Evolutionary conservation across 2,888 invertebrate genomes (phyloP).

Genomic region (Trypoxylon attenuatum): DNA sequence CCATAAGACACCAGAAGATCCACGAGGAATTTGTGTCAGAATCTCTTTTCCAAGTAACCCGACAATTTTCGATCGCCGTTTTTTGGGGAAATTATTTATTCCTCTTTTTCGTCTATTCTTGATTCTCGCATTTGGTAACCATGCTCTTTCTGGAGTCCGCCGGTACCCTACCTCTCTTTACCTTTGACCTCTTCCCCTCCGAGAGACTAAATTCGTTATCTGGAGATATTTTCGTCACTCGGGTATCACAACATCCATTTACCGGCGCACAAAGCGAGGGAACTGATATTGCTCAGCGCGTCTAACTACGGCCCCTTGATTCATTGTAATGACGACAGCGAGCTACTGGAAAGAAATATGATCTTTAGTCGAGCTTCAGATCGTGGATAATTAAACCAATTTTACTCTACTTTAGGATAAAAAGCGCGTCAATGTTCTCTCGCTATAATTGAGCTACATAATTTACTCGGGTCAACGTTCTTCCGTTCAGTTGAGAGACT

Average conservation of each 20-base stretch:
- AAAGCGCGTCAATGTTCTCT: no score
- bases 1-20: not conserved
- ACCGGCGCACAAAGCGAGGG: not conserved
- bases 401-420: conserved; percentile 9
- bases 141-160: conserved; percentile 24
- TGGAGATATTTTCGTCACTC: conserved; percentile 36
- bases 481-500: no score
- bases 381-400: conserved; percentile 40
- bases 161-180: conserved; percentile 10
- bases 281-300: conserved; percentile 12
- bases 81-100: conserved; percentile 48
- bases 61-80: conserved; percentile 13
- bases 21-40: not conserved
- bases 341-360: conserved; percentile 26
- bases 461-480: no score
- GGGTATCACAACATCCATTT: conserved; percentile 53
- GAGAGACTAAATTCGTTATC: conserved; percentile 50
- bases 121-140: conserved; percentile 18
- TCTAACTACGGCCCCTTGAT: conserved; percentile 21
- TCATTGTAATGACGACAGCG: conserved; percentile 38
- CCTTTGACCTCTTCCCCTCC: conserved; percentile 25
- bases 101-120: conserved; percentile 40
- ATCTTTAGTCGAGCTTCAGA: conserved; percentile 16
- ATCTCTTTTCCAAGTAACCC: no score
- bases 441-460: no score